Percentiles rank a stretch among this genome's conserved stretches.
Evolutionary conservation across 1,140 invertebrate species (phyloP).

Genomic region (Thereuonema tuberculata): DNA sequence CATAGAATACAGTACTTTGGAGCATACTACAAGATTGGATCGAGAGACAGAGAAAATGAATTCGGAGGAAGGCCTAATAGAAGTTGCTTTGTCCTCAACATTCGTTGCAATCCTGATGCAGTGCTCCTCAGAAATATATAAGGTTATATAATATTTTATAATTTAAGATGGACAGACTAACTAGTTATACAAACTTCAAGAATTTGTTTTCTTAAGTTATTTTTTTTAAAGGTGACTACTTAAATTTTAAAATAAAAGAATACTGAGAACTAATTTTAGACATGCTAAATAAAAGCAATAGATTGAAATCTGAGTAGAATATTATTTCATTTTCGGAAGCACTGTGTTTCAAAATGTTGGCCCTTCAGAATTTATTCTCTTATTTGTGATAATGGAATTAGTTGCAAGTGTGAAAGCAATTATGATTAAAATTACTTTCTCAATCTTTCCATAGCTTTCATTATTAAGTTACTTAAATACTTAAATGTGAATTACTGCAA

Average conservation of each 20-base stretch:
- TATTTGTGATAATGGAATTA: too few relatives aligned
- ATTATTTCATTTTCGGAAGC: slow-evolving; percentile 19
- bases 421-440: too few relatives aligned
- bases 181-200: neutral
- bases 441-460: too few relatives aligned
- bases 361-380: too few relatives aligned
- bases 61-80: slow-evolving; percentile 51
- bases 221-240: neutral
- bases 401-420: too few relatives aligned
- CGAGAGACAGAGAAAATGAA: slow-evolving; percentile 45
- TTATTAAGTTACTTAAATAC: too few relatives aligned
- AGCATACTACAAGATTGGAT: slow-evolving; percentile 39
- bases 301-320: neutral
- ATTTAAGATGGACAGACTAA: neutral
- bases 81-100: slow-evolving; percentile 51
- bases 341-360: too few relatives aligned
- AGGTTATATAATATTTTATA: slow-evolving; percentile 29
- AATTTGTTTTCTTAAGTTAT: neutral
- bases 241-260: neutral
- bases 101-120: slow-evolving; percentile 48
- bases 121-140: slow-evolving; percentile 44
- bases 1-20: slow-evolving; percentile 55
- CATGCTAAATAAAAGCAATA: neutral
- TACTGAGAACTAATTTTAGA: neutral
- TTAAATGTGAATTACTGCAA: too few relatives aligned